Evolutionary conservation across 1,140 invertebrate genomes (phyloP).

Genomic region (Megathymus violae): DNA sequence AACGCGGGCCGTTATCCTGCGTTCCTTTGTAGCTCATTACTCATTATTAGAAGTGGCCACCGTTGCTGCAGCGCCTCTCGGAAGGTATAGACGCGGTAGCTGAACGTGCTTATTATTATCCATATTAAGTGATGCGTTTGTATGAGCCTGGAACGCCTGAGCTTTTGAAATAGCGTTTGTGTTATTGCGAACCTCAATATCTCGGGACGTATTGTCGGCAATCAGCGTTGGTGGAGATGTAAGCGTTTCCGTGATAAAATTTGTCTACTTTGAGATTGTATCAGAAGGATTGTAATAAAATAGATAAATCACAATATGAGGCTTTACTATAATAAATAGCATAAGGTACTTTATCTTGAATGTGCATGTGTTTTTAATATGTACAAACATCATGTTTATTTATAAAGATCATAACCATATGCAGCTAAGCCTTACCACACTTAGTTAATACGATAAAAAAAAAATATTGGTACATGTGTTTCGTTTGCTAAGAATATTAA

Average conservation of each 20-base stretch:
- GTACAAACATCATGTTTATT: too few species aligned
- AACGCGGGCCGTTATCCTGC: conserved; percentile 56
- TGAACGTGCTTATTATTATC: conserved; percentile 22
- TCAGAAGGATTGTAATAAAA: not conserved
- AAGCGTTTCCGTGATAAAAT: conserved; percentile 9
- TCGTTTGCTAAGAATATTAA: too few species aligned
- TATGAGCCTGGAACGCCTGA: conserved; percentile 15
- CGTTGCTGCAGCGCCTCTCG: conserved; percentile 50
- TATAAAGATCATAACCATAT: too few species aligned
- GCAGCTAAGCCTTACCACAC: too few species aligned
- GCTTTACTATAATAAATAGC: not conserved
- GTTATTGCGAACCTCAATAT: conserved; percentile 18
- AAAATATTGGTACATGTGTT: too few species aligned
- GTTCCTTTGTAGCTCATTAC: conserved; percentile 70
- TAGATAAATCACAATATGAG: not conserved
- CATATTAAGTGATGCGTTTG: conserved; percentile 22
- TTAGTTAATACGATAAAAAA: too few species aligned
- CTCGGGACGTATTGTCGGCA: conserved; percentile 14
- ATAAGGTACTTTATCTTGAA: not conserved
- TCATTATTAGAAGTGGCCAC: conserved; percentile 76
- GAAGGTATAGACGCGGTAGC: conserved; percentile 44
- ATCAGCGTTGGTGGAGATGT: conserved; percentile 19
- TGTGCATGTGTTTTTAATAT: too few species aligned
- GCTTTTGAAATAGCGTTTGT: not conserved
- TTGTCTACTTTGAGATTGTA: too few species aligned